A percentile compares a stretch with the other conserved stretches of the same genome.
Evolutionary conservation across 2,113 vertebrate genomes (phyloP).

Genomic region (Heptranchias perlo): DNA sequence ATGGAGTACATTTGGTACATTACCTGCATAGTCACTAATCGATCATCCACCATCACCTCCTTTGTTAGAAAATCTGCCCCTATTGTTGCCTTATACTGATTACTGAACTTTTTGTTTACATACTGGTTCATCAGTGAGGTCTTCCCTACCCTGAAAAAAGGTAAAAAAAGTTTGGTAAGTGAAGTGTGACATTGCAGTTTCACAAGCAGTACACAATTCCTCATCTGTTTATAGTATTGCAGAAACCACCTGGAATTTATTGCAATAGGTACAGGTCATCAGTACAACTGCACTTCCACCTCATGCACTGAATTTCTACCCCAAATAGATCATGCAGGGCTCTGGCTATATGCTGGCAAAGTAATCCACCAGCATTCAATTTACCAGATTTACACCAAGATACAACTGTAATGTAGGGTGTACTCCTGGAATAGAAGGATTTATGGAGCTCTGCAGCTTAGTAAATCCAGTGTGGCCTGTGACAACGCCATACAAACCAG

Average conservation of each 20-base stretch:
- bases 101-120: constrained; percentile 98
- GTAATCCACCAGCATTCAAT: neutral
- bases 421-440: too few species aligned
- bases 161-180: neutral
- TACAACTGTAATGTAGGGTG: too few species aligned
- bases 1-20: neutral
- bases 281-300: neutral
- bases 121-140: constrained; percentile 99
- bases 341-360: neutral
- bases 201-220: neutral
- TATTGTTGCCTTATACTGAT: constrained; percentile 99
- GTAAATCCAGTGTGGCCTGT: too few species aligned
- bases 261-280: too few species aligned
- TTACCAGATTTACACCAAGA: neutral
- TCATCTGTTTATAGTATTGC: neutral
- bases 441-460: too few species aligned
- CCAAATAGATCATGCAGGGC: too few species aligned
- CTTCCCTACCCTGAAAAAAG: constrained; percentile 79
- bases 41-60: constrained; percentile 98
- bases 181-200: neutral
- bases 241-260: neutral
- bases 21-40: constrained; percentile 99
- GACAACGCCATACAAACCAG: too few species aligned
- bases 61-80: constrained; percentile 97
- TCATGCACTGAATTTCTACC: too few species aligned